Conservation (phyloP, 30 jellyfish, hydroid and myxozoan species). For the Hydractinia symbiolongicarpus region DNA sequence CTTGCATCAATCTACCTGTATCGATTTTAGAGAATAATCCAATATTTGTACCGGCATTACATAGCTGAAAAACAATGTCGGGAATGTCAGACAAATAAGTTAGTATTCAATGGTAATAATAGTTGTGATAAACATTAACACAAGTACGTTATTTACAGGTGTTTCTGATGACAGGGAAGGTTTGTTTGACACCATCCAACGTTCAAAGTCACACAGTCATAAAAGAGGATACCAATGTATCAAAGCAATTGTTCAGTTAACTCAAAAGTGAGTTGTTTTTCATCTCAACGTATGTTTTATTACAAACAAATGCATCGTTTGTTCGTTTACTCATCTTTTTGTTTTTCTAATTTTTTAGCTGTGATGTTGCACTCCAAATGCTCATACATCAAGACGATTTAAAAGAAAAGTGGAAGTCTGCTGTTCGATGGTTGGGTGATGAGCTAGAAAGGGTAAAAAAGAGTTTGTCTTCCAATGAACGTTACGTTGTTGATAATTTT, state of each 20-base stretch:
- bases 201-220: conserved; percentile 95
- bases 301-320: neutral
- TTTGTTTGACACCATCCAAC: conserved; percentile 81
- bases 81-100: neutral
- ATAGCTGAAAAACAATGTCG: neutral
- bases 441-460: conserved; percentile 81
- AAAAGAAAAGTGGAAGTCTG: conserved; percentile 82
- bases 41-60: no score
- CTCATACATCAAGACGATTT: conserved; percentile 62
- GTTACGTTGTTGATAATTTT: no score
- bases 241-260: conserved; percentile 81
- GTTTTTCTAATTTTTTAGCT: conserved; percentile 34
- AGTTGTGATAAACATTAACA: no score
- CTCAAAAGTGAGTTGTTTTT: conserved; percentile 50
- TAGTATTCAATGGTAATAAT: no score
- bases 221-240: conserved; percentile 94
- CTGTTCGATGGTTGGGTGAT: conserved; percentile 91
- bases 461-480: neutral
- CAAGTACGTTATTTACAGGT: conserved; percentile 32
- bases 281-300: neutral
- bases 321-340: neutral
- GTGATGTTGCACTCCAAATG: conserved; percentile 77
- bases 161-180: conserved; percentile 98
- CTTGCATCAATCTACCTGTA: no score
- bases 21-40: no score